Percentiles rank a stretch among this genome's conserved stretches.
Conservation (phyloP, 2,888 invertebrate species). For the Mythimna lalbum region DNA sequence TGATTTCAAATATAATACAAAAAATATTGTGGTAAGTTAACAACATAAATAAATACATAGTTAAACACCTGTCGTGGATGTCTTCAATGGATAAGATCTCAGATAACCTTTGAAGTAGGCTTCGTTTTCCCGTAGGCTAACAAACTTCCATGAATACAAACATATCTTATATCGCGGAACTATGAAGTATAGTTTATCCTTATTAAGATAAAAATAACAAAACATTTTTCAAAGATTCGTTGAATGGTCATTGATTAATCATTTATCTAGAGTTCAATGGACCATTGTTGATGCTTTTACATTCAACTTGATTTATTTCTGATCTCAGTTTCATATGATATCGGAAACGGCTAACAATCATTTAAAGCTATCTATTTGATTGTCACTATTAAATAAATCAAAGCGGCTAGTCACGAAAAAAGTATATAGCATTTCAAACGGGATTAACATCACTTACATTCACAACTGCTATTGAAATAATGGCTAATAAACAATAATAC, state of each 20-base stretch:
- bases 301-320: constrained; percentile 15
- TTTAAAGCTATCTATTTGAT: not conserved
- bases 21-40: not conserved
- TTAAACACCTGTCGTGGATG: constrained; percentile 21
- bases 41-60: not conserved
- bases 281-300: constrained; percentile 21
- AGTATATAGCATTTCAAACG: not conserved
- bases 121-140: constrained; percentile 49
- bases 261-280: constrained; percentile 38
- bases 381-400: not conserved
- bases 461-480: constrained; percentile 10
- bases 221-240: not conserved
- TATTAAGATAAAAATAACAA: not conserved
- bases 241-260: constrained; percentile 8
- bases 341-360: not conserved
- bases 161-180: constrained; percentile 9
- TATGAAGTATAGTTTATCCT: constrained; percentile 7
- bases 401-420: not conserved
- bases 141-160: constrained; percentile 22
- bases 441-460: too few relatives aligned
- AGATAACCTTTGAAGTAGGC: constrained; percentile 41
- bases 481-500: constrained; percentile 18
- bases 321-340: not conserved
- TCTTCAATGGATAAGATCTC: constrained; percentile 28
- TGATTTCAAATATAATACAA: too few relatives aligned